phyloP scores from a whole-genome alignment of 1,140 invertebrate species.

The Ceratoteleas bidentatus region DNA sequence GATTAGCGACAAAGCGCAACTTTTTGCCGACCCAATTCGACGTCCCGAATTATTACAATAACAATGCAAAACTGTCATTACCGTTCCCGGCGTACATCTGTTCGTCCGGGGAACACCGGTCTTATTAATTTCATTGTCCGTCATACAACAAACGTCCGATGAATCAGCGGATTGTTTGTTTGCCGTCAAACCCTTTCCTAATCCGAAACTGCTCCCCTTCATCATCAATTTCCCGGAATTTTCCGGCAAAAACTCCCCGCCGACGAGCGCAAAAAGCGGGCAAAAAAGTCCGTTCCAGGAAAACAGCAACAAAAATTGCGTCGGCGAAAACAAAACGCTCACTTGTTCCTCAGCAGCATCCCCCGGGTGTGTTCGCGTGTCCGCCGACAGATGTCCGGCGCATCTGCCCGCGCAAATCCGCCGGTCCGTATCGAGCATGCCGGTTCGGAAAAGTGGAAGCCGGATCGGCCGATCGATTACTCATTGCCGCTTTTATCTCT shows the following conservation, averaged over 20 bases:
- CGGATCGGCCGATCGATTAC: too few relatives aligned
- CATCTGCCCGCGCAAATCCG: conserved; percentile 52
- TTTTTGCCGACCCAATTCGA: too few relatives aligned
- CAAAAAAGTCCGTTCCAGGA: neutral
- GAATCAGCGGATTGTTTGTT: conserved; percentile 50
- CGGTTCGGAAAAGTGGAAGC: too few relatives aligned
- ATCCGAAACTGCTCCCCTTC: conserved; percentile 13
- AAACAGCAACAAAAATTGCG: too few relatives aligned
- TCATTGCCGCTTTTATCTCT: too few relatives aligned
- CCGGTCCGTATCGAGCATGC: conserved; percentile 60
- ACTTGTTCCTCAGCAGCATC: conserved; percentile 37
- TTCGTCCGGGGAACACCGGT: conserved; percentile 26
- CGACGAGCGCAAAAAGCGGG: too few relatives aligned
- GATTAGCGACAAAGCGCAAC: too few relatives aligned
- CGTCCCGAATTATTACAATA: conserved; percentile 11
- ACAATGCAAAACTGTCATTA: conserved; percentile 43
- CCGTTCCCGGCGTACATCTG: conserved; percentile 34
- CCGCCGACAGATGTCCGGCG: conserved; percentile 71
- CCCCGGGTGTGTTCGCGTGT: conserved; percentile 70
- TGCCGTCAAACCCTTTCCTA: conserved; percentile 43
- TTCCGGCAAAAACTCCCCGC: neutral
- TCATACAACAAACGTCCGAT: conserved; percentile 31
- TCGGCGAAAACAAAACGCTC: conserved; percentile 1
- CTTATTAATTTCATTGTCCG: conserved; percentile 52
- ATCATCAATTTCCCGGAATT: conserved; percentile 23